Evolutionary conservation across 2,797 vertebrate species (phyloP), one percentile per base, ranked within the genome.

Genomic region (Pelodytes ibericus): DNA sequence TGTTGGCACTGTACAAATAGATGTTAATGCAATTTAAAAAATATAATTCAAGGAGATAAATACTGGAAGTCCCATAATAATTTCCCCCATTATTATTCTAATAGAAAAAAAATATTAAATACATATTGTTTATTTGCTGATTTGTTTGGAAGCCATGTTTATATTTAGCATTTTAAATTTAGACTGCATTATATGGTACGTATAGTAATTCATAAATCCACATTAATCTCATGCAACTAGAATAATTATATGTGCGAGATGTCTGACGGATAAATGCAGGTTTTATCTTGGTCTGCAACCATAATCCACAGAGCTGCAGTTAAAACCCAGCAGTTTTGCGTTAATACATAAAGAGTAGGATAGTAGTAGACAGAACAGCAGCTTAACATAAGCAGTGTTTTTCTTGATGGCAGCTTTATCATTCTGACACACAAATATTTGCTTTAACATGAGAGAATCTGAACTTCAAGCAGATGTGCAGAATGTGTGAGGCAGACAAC

Each of bases 311-410:
- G 41, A 68, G 57, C 74, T 69, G 74, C 64, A 49, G 39, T 62
- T 53, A 60, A 57, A 75, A 66, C 70, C 65, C 74, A 69, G 41
- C 70, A 65, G 49, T 57, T 66, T 75, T 59, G 30, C 13, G 58
- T 69, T 75, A 69, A 75, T 75, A 75, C 30, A 44, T 18, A 30
- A 70, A 70, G 41, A 62, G 41, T 51, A n/a, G 62, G 58, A 49
- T 61, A 53, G 63, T 68, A 60, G 73, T n/a, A 64, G 26, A 58
- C 49, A 62, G 58, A 36, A 56, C 74, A 75, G 44, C 65, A 70
- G 65, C 74, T 75, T 75, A 75, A 62, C 47, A 56, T 69, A 75
- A 75, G 65, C 74, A 56, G 74, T 27, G 41, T 70, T 61, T 75
- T 70, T 56, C 74, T 69, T 69, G 66, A 75, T 75, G 74, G 57